These are phyloP conservation scores for Uloborus diversus DNA, from an alignment of 1,140 invertebrate species.

Conservation along the genomic window DNA sequence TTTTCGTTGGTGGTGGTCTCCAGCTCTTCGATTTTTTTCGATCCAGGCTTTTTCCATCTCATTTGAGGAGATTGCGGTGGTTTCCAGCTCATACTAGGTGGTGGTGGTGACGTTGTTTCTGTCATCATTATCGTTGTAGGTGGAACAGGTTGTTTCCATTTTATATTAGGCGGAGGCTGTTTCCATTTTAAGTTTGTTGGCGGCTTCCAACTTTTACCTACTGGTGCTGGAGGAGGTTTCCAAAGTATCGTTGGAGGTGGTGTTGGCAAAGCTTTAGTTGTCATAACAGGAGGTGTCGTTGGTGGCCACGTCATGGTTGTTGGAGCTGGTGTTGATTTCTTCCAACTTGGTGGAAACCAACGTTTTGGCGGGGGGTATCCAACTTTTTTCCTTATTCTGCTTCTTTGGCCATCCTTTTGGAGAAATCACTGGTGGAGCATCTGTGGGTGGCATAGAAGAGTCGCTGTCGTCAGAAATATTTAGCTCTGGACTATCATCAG, in stretches of 20 bases:
- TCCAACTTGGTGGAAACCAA: too few species aligned
- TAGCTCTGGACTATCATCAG: not conserved
- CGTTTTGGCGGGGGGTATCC: conserved; percentile 18
- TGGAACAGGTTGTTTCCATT: not conserved
- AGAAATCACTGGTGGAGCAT: not conserved
- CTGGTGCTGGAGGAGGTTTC: not conserved
- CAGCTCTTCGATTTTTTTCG: conserved; percentile 14
- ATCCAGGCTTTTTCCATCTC: conserved; percentile 38
- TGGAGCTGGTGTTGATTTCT: not conserved
- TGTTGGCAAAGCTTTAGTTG: too few species aligned
- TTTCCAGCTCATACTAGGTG: conserved; percentile 18
- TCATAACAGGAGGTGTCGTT: not conserved
- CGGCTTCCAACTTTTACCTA: conserved; percentile 9
- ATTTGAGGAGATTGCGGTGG: conserved; percentile 20
- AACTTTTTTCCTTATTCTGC: conserved; percentile 28
- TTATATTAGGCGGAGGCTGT: not conserved
- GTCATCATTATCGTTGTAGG: conserved; percentile 12
- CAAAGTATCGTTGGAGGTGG: not conserved
- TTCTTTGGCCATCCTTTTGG: conserved; percentile 15
- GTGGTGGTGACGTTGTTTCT: not conserved
- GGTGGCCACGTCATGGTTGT: not conserved
- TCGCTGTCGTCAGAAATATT: not conserved
- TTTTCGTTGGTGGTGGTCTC: conserved; percentile 34
- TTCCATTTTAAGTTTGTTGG: conserved; percentile 26
- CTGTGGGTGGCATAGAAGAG: not conserved